phyloP scores from a whole-genome alignment of 2,888 invertebrate species.

The Dryobotodes eremita region DNA sequence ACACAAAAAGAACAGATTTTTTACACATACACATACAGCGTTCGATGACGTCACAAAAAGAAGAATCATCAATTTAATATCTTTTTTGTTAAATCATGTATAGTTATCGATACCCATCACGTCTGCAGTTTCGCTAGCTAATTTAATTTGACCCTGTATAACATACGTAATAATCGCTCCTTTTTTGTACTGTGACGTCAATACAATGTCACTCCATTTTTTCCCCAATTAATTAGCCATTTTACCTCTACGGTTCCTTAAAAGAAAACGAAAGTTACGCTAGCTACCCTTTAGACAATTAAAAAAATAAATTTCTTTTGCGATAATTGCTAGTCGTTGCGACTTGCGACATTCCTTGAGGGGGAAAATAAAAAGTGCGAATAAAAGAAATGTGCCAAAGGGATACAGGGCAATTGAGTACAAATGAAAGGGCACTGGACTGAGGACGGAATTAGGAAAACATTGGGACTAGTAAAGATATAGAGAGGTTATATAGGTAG shows the following conservation, averaged over 20 bases:
- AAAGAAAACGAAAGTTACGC: conserved; percentile 61
- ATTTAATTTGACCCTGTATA: no score
- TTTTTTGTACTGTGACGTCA: conserved; percentile 3
- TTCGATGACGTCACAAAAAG: no score
- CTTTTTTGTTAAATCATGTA: no score
- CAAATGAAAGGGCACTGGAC: conserved; percentile 87
- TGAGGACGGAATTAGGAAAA: conserved; percentile 84
- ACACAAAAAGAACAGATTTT: no score
- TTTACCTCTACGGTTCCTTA: conserved; percentile 56
- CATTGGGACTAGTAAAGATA: conserved; percentile 71
- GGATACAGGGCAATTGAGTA: conserved; percentile 87
- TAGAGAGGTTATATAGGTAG: conserved; percentile 70
- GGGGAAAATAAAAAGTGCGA: conserved; percentile 81
- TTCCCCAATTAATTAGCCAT: conserved; percentile 28
- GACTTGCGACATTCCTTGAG: conserved; percentile 79
- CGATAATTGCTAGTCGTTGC: conserved; percentile 81
- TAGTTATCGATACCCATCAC: no score
- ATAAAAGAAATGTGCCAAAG: conserved; percentile 88
- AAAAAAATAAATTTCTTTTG: conserved; percentile 75
- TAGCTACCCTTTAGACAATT: conserved; percentile 62
- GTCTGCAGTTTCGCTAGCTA: no score
- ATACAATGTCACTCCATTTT: conserved; percentile 32
- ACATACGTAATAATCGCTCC: conserved; percentile 3
- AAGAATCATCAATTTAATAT: no score
- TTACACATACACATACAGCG: no score